phyloP scores from a whole-genome alignment of 1,140 invertebrate species.

The Piezodorus guildinii region DNA sequence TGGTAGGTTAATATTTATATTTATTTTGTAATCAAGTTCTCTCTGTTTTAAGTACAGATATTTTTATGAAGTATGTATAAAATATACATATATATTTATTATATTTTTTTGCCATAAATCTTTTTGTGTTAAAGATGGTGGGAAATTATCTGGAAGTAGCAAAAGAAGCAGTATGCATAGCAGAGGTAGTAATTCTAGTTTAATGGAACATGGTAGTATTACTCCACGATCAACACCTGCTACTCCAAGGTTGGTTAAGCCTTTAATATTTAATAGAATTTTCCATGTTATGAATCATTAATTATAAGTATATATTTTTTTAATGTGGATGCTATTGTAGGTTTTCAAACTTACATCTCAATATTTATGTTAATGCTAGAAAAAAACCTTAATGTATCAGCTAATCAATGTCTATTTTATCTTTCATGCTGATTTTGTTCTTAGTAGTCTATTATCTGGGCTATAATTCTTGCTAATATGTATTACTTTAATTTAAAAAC shows the following conservation, averaged over 20 bases:
- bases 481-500: too few relatives aligned
- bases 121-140: constrained; percentile 1
- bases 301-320: background rate
- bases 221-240: constrained; percentile 76
- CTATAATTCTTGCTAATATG: too few relatives aligned
- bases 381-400: too few relatives aligned
- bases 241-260: constrained; percentile 61
- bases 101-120: background rate
- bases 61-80: background rate
- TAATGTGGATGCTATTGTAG: too few relatives aligned
- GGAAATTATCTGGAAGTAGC: constrained; percentile 52
- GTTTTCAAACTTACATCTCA: too few relatives aligned
- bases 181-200: constrained; percentile 73
- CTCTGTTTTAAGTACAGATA: background rate
- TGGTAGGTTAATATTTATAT: constrained; percentile 12
- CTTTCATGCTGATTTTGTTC: too few relatives aligned
- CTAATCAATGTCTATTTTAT: too few relatives aligned
- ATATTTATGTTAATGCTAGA: too few relatives aligned
- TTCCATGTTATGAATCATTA: background rate
- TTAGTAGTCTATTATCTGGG: too few relatives aligned
- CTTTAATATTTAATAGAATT: background rate
- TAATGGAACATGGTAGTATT: constrained; percentile 65
- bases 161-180: constrained; percentile 82
- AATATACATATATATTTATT: too few relatives aligned
- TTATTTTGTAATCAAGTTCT: background rate